phyloP scores from a whole-genome alignment of 2,888 invertebrate species.

The Eupithecia dodoneata region DNA sequence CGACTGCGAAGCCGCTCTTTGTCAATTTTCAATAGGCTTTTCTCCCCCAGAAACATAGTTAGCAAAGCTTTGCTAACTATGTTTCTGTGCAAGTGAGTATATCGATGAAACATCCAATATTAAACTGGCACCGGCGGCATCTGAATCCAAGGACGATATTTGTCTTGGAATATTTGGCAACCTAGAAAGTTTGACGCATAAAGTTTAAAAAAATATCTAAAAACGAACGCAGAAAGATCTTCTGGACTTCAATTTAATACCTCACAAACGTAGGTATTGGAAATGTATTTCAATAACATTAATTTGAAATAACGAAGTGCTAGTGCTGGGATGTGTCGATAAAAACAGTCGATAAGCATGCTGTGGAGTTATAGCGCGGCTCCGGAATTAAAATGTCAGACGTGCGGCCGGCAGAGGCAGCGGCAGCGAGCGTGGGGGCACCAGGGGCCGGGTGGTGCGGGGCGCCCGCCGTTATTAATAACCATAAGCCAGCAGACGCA shows the following conservation, averaged over 20 bases:
- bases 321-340: constrained; percentile 67
- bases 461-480: constrained; percentile 81
- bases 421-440: constrained; percentile 57
- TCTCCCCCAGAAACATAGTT: no score
- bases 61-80: not conserved
- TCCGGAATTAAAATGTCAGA: constrained; percentile 84
- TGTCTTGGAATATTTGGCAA: not conserved
- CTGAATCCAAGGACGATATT: not conserved
- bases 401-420: constrained; percentile 77
- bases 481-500: constrained; percentile 84
- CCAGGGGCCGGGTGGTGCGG: constrained; percentile 56
- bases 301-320: constrained; percentile 61
- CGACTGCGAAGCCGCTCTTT: constrained; percentile 32
- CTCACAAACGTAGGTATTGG: not conserved
- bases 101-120: not conserved
- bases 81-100: not conserved
- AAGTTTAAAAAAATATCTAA: not conserved
- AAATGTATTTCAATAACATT: constrained; percentile 21
- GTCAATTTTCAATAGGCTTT: constrained; percentile 14
- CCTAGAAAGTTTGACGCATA: not conserved
- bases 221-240: not conserved
- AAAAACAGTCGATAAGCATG: constrained; percentile 73
- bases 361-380: constrained; percentile 72
- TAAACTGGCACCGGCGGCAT: not conserved
- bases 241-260: not conserved